Evolutionary conservation across 2,797 vertebrate species (phyloP).

Genomic region (Staurois parvus): DNA sequence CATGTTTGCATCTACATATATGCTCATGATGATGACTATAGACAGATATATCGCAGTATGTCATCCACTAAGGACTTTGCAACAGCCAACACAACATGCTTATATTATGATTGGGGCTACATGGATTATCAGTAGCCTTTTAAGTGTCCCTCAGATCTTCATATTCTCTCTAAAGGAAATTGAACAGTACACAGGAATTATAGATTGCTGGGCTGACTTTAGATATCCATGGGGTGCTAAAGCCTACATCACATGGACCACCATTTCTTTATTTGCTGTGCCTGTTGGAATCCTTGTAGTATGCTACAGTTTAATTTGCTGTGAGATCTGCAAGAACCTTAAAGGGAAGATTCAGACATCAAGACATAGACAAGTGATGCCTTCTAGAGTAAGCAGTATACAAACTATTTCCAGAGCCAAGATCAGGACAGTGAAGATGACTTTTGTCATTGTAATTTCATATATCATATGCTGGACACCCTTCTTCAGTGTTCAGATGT

Average conservation of each 20-base stretch:
- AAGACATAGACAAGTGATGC: slow-evolving; percentile 47
- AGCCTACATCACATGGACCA: slow-evolving; percentile 91
- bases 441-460: slow-evolving; percentile 85
- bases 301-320: slow-evolving; percentile 90
- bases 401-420: slow-evolving; percentile 83
- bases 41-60: slow-evolving; percentile 96
- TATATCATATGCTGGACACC: slow-evolving; percentile 87
- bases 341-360: slow-evolving; percentile 79
- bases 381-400: slow-evolving; percentile 74
- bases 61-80: slow-evolving; percentile 89
- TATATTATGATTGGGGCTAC: slow-evolving; percentile 83
- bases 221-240: slow-evolving; percentile 83
- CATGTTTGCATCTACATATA: slow-evolving; percentile 97
- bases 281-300: slow-evolving; percentile 80
- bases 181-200: slow-evolving; percentile 80
- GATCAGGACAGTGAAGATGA: slow-evolving; percentile 90
- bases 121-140: slow-evolving; percentile 85
- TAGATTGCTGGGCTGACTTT: slow-evolving; percentile 93
- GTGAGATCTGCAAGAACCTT: slow-evolving; percentile 88
- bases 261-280: slow-evolving; percentile 85
- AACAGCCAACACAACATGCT: slow-evolving; percentile 82
- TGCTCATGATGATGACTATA: slow-evolving; percentile 94
- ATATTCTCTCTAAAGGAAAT: slow-evolving; percentile 91
- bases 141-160: slow-evolving; percentile 92
- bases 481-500: slow-evolving; percentile 89